Percentiles rank a stretch among this genome's conserved stretches.
phyloP scores from a whole-genome alignment of 2,113 vertebrate genomes.

The Prunella himalayana region DNA sequence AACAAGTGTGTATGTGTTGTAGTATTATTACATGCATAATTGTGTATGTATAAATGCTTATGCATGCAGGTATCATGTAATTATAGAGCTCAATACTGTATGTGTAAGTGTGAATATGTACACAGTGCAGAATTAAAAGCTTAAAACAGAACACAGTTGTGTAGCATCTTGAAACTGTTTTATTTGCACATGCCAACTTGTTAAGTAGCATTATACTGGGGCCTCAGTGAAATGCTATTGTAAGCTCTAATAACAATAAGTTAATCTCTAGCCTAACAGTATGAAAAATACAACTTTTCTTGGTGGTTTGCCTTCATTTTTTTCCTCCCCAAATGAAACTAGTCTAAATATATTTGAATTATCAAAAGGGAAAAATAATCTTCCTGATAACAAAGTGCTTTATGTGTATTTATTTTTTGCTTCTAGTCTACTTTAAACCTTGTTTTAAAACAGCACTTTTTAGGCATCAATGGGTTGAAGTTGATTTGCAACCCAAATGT shows the following conservation, averaged over 20 bases:
- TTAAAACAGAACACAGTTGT: background rate
- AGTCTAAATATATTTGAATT: background rate
- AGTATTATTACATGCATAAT: background rate
- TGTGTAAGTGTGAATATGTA: background rate
- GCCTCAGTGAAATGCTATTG: background rate
- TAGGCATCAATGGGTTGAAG: background rate
- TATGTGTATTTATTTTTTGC: background rate
- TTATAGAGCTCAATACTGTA: background rate
- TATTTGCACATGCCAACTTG: background rate
- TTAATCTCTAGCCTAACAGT: background rate
- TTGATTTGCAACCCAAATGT: background rate
- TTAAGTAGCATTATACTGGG: background rate
- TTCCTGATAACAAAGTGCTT: background rate
- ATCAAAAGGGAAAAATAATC: background rate
- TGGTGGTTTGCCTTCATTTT: background rate
- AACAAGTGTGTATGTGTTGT: background rate
- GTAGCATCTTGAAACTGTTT: background rate
- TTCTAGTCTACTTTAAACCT: background rate
- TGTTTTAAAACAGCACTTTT: background rate
- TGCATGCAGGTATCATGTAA: background rate
- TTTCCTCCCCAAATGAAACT: background rate
- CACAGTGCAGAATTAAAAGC: background rate
- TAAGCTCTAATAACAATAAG: background rate
- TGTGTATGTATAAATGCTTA: background rate
- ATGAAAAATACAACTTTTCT: background rate